Evolutionary conservation across 1,140 invertebrate species (phyloP).

Genomic region (Gerris buenoi): DNA sequence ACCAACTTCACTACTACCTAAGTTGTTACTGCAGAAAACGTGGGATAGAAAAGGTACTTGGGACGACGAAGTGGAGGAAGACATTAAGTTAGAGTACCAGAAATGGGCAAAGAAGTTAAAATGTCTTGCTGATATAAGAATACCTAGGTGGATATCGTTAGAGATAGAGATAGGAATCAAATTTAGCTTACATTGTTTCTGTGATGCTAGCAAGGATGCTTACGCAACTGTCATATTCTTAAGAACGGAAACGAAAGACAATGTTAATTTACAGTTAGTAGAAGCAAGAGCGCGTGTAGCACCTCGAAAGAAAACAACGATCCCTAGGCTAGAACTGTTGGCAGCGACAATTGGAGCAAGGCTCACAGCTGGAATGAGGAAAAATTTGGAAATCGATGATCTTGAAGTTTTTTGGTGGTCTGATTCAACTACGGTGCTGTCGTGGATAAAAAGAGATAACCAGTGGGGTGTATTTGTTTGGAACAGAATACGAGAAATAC

Average conservation of each 20-base stretch:
- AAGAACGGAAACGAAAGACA: constrained; percentile 8
- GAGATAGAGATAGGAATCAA: neutral
- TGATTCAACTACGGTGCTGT: constrained; percentile 25
- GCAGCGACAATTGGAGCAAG: constrained; percentile 25
- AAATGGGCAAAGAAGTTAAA: neutral
- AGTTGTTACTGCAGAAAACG: too few species aligned
- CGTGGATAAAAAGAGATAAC: constrained; percentile 24
- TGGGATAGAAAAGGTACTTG: neutral
- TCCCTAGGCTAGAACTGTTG: constrained; percentile 29
- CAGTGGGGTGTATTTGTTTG: too few species aligned
- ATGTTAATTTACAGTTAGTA: constrained; percentile 8
- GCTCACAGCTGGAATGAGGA: constrained; percentile 12
- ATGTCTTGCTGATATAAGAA: neutral
- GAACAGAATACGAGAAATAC: too few species aligned
- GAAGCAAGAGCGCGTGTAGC: constrained; percentile 22
- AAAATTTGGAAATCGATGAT: constrained; percentile 11
- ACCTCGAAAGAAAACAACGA: constrained; percentile 22
- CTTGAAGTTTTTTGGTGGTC: constrained; percentile 22
- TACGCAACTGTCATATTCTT: constrained; percentile 23
- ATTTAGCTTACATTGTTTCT: constrained; percentile 24
- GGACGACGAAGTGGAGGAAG: neutral
- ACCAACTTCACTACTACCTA: too few species aligned
- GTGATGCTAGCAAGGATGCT: constrained; percentile 25
- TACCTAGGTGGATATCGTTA: neutral
- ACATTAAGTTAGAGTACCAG: neutral